Conservation (phyloP, 2,797 vertebrate genomes). For the Acipenser oxyrinchus region DNA sequence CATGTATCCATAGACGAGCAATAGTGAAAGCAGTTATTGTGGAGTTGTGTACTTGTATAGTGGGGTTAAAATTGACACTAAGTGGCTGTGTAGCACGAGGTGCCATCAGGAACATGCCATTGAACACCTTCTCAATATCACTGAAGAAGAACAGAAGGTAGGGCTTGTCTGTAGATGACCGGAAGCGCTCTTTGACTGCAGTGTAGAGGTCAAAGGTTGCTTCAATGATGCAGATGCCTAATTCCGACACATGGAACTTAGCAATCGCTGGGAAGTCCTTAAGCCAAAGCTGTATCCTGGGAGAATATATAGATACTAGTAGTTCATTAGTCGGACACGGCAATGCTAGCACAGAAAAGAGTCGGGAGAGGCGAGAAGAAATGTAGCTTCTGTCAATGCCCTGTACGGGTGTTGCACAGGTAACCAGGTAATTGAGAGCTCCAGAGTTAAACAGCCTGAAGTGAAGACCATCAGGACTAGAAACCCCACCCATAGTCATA, state of each 20-base stretch:
- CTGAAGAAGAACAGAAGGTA: constrained; percentile 61
- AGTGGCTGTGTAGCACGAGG: constrained; percentile 22
- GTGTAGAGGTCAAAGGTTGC: constrained; percentile 63
- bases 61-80: constrained; percentile 2
- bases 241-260: constrained; percentile 27
- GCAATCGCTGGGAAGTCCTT: constrained; percentile 40
- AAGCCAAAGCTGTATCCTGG: constrained; percentile 59
- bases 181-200: constrained; percentile 44
- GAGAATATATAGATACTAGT: constrained; percentile 58
- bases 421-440: constrained; percentile 57
- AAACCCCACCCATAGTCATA: constrained; percentile 53
- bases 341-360: constrained; percentile 67
- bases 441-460: constrained; percentile 45
- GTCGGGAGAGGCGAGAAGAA: constrained; percentile 60
- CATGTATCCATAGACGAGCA: constrained; percentile 72
- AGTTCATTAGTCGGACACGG: constrained; percentile 43
- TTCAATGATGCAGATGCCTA: constrained; percentile 53
- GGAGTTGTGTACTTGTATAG: constrained; percentile 17
- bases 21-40: constrained; percentile 37
- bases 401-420: constrained; percentile 42
- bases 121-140: constrained; percentile 65
- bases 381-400: constrained; percentile 32
- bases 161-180: constrained; percentile 36
- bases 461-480: constrained; percentile 37
- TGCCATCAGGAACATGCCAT: constrained; percentile 59